Conservation (phyloP, 2,113 vertebrate genomes). For the Acrocephalus kingi region DNA sequence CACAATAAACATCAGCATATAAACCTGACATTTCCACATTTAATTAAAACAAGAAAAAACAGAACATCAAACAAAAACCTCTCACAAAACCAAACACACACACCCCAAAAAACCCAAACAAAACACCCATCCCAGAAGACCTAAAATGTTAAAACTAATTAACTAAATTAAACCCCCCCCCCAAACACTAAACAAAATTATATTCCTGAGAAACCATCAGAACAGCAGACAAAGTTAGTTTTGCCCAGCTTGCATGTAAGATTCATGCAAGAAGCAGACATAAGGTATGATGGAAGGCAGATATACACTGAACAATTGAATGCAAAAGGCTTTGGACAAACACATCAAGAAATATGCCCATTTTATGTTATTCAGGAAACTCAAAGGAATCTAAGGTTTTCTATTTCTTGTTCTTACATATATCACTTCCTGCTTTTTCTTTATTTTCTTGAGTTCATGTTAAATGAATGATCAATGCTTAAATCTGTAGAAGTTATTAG, state of each 20-base stretch:
- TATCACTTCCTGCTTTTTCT: neutral
- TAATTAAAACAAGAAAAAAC: neutral
- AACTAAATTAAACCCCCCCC: no score
- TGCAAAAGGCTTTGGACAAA: neutral
- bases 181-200: neutral
- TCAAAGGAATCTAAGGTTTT: neutral
- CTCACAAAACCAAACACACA: neutral
- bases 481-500: neutral
- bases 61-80: neutral
- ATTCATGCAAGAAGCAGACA: neutral
- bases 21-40: neutral
- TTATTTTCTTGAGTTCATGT: neutral
- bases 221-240: neutral
- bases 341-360: neutral
- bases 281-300: neutral
- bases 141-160: neutral
- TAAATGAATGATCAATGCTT: neutral
- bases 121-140: neutral
- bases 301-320: neutral
- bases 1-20: neutral
- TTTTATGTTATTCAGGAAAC: neutral
- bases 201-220: neutral
- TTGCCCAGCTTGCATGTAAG: neutral
- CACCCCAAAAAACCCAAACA: accelerated
- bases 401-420: neutral